Evolutionary conservation across 2,797 vertebrate species (phyloP).

Genomic region (Etheostoma perlongum): DNA sequence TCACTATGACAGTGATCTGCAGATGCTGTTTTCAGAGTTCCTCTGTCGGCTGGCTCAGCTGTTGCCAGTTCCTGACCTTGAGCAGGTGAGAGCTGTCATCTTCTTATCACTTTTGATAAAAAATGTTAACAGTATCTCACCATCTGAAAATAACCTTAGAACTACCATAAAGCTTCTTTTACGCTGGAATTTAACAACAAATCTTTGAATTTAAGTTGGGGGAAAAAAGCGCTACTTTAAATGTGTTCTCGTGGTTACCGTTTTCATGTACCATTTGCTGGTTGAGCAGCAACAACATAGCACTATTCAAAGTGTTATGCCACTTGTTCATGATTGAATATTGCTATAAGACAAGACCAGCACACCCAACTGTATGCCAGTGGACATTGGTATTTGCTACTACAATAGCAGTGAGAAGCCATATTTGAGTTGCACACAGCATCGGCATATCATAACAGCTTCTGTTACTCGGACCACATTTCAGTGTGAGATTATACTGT

Average conservation of each 20-base stretch:
- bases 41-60: constrained; percentile 84
- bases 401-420: too few species aligned
- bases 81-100: constrained; percentile 78
- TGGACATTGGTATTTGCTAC: too few species aligned
- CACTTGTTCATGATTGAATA: too few species aligned
- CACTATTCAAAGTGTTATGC: background rate
- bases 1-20: constrained; percentile 82
- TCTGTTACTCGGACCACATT: too few species aligned
- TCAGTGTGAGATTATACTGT: too few species aligned
- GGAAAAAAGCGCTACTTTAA: background rate
- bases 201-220: background rate
- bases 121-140: background rate
- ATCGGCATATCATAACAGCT: too few species aligned
- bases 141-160: background rate
- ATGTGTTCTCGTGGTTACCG: background rate
- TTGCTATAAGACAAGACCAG: background rate
- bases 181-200: background rate
- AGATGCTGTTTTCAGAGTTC: constrained; percentile 87
- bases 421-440: too few species aligned
- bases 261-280: background rate
- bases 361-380: background rate
- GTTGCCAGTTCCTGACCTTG: constrained; percentile 81
- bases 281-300: too few species aligned
- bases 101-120: background rate
- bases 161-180: background rate